phyloP scores from a whole-genome alignment of 1,140 invertebrate genomes.

The Nixonia krombeini region DNA sequence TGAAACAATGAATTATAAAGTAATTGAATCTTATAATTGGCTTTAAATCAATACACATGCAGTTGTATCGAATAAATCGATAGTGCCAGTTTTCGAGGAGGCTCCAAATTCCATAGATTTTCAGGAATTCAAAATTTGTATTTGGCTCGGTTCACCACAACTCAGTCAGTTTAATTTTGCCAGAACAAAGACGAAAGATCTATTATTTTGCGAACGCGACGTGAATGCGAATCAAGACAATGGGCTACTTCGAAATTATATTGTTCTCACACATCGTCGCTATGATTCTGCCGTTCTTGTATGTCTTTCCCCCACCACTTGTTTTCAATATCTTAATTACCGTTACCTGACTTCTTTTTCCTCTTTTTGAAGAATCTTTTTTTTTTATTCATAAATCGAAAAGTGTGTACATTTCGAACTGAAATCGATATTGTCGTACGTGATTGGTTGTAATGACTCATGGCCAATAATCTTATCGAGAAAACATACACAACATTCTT shows the following conservation, averaged over 20 bases:
- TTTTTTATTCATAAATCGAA: too few relatives aligned
- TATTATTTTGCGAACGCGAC: background rate
- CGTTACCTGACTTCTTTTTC: background rate
- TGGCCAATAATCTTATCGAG: background rate
- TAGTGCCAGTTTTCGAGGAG: too few relatives aligned
- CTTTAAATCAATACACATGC: too few relatives aligned
- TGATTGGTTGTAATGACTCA: slow-evolving; percentile 1
- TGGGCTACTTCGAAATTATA: slow-evolving; percentile 2
- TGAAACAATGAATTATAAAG: too few relatives aligned
- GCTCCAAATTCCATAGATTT: too few relatives aligned
- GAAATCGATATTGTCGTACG: slow-evolving; percentile 49
- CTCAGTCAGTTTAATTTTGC: background rate
- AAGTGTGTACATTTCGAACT: slow-evolving; percentile 51
- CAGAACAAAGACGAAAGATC: slow-evolving; percentile 1
- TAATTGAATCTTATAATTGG: too few relatives aligned
- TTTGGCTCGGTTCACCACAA: background rate
- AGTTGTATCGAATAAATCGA: too few relatives aligned
- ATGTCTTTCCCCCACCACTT: background rate
- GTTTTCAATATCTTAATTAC: background rate
- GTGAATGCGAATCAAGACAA: slow-evolving; percentile 4
- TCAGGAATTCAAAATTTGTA: background rate
- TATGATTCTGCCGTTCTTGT: background rate
- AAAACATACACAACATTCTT: background rate
- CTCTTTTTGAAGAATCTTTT: too few relatives aligned
- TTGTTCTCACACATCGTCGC: background rate